phyloP scores from a whole-genome alignment of 2,888 invertebrate genomes.

The Anoncus sp. region DNA sequence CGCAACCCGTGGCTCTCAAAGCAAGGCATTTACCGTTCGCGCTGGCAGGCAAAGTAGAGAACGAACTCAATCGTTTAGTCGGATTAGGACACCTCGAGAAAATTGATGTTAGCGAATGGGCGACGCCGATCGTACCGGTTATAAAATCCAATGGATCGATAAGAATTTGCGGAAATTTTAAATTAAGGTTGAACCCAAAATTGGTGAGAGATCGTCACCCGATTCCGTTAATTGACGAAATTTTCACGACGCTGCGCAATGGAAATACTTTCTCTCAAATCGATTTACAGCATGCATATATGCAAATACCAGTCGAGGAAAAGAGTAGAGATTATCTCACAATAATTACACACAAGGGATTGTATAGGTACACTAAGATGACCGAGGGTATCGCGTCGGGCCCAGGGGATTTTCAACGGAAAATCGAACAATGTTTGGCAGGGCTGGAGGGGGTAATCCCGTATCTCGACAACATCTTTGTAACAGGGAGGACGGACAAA shows the following conservation, averaged over 20 bases:
- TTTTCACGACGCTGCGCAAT: constrained; percentile 55
- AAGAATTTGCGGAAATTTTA: constrained; percentile 58
- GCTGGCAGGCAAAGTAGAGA: constrained; percentile 30
- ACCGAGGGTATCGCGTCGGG: no score
- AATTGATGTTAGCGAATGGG: constrained; percentile 69
- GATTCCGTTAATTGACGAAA: constrained; percentile 67
- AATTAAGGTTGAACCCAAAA: constrained; percentile 74
- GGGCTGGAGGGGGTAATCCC: no score
- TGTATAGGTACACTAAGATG: no score
- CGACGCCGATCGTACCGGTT: constrained; percentile 75
- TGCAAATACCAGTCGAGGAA: neutral
- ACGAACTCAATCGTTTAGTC: constrained; percentile 46
- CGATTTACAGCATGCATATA: constrained; percentile 5
- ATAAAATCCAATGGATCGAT: constrained; percentile 1
- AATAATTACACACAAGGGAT: no score
- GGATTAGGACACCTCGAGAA: constrained; percentile 63
- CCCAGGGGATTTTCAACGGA: no score
- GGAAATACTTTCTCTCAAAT: constrained; percentile 30
- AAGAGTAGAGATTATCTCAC: no score
- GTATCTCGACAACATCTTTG: constrained; percentile 19
- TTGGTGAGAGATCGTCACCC: constrained; percentile 70
- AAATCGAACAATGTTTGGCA: no score
- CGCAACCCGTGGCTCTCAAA: constrained; percentile 54
- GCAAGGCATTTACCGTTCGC: constrained; percentile 71
- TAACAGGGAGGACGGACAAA: constrained; percentile 2